A percentile compares a stretch with the other conserved stretches of the same genome.
These are phyloP conservation scores for Crypturellus undulatus DNA, from an alignment of 2,113 vertebrate species.

Conservation along the genomic window DNA sequence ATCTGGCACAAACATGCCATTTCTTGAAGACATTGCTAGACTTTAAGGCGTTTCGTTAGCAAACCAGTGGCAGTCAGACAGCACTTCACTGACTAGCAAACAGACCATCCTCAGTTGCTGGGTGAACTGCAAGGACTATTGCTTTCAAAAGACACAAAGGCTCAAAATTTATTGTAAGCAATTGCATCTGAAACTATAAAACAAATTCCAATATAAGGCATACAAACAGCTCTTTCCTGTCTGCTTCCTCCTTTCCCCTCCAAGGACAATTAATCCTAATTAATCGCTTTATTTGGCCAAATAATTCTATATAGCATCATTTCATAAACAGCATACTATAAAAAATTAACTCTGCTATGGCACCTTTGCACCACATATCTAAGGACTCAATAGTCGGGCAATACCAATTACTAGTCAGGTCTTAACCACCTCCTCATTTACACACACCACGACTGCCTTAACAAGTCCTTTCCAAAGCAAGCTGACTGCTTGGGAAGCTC, in stretches of 20 bases:
- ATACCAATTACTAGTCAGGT: background rate
- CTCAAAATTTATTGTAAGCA: background rate
- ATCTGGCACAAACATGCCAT: background rate
- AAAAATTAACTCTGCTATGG: background rate
- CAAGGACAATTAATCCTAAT: background rate
- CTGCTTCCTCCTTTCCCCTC: background rate
- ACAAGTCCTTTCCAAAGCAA: background rate
- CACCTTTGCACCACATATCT: background rate
- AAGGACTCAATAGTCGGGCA: background rate
- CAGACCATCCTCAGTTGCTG: background rate
- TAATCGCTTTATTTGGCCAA: background rate
- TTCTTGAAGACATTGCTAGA: background rate
- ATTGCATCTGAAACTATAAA: background rate
- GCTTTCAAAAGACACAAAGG: background rate
- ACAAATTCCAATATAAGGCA: background rate
- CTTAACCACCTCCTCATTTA: background rate
- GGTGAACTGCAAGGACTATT: background rate
- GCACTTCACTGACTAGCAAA: background rate
- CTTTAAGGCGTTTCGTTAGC: background rate
- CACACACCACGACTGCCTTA: accelerated
- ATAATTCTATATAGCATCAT: background rate
- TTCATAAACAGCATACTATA: background rate
- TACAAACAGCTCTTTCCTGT: background rate
- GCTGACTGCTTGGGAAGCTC: background rate
- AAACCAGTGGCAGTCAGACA: background rate